A percentile compares a stretch with the other conserved stretches of the same genome.
Evolutionary conservation across 2,113 vertebrate genomes (phyloP).

Genomic region (Pogona vitticeps): DNA sequence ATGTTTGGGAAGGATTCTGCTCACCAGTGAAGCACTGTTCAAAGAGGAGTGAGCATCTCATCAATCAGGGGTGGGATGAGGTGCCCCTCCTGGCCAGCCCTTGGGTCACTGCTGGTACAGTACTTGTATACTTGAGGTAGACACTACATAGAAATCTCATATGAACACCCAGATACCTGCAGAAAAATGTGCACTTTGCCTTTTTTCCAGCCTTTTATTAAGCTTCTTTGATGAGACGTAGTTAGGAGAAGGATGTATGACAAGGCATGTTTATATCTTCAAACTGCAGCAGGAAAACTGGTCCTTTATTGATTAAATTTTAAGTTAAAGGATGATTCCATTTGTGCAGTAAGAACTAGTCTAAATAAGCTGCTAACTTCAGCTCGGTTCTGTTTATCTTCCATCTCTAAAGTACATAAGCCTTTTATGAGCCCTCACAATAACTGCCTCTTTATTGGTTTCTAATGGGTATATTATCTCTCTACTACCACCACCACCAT

Average conservation of each 20-base stretch:
- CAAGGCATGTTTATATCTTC: not conserved
- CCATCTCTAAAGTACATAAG: slow-evolving; percentile 13
- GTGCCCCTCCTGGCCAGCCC: no score
- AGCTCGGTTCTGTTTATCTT: slow-evolving; percentile 9
- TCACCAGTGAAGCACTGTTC: no score
- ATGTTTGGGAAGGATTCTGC: not conserved
- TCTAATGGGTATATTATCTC: slow-evolving; percentile 21
- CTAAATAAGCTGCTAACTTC: slow-evolving; percentile 2
- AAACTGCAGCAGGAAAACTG: slow-evolving; percentile 9
- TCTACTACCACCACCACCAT: not conserved
- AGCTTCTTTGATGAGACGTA: not conserved
- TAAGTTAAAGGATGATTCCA: not conserved
- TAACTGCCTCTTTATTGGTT: slow-evolving; percentile 15
- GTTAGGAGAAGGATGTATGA: not conserved
- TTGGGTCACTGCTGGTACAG: not conserved
- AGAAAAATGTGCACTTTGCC: not conserved
- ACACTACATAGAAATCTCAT: not conserved
- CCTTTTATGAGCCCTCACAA: slow-evolving; percentile 15
- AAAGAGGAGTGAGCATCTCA: no score
- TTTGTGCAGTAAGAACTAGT: not conserved
- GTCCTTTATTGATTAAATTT: not conserved
- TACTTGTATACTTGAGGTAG: not conserved
- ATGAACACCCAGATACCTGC: not conserved
- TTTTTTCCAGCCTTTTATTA: not conserved
- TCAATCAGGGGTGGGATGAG: no score